Conservation (phyloP, 2,888 invertebrate species). For the Heliconius cydno region DNA sequence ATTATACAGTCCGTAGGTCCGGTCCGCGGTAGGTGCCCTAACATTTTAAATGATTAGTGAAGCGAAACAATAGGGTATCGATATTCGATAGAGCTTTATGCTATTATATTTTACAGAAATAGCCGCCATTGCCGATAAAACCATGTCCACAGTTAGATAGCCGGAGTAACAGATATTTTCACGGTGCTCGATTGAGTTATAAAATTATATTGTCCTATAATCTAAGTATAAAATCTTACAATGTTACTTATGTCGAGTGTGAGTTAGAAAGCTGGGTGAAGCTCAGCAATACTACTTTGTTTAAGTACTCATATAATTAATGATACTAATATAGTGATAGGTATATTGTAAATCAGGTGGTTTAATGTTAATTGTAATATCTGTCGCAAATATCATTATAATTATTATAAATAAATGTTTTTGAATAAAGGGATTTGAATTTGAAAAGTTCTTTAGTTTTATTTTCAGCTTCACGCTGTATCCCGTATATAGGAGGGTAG, state of each 20-base stretch:
- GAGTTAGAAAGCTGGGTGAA: slow-evolving; percentile 2
- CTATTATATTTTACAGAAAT: slow-evolving; percentile 49
- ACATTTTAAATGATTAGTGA: slow-evolving; percentile 57
- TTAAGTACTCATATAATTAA: not conserved
- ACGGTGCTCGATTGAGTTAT: slow-evolving; percentile 47
- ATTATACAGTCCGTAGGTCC: slow-evolving; percentile 66
- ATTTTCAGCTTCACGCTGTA: too few relatives aligned
- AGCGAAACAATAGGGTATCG: slow-evolving; percentile 50
- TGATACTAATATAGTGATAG: not conserved
- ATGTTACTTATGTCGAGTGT: not conserved
- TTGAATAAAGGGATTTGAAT: too few relatives aligned
- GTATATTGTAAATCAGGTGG: too few relatives aligned
- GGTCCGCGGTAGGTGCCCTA: slow-evolving; percentile 64
- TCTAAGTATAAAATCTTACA: slow-evolving; percentile 26
- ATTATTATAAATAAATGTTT: too few relatives aligned
- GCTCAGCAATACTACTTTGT: not conserved
- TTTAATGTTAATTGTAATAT: not conserved
- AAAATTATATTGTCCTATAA: slow-evolving; percentile 44
- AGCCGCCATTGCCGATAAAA: slow-evolving; percentile 49
- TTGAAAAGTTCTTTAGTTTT: too few relatives aligned
- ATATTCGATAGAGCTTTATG: slow-evolving; percentile 50
- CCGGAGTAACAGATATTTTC: slow-evolving; percentile 44
- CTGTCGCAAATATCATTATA: not conserved
- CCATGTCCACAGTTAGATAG: slow-evolving; percentile 45
- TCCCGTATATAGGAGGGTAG: too few relatives aligned